Base-by-base conservation (phyloP, 2,888 invertebrate genomes). In the Rhagonycha fulva region DNA sequence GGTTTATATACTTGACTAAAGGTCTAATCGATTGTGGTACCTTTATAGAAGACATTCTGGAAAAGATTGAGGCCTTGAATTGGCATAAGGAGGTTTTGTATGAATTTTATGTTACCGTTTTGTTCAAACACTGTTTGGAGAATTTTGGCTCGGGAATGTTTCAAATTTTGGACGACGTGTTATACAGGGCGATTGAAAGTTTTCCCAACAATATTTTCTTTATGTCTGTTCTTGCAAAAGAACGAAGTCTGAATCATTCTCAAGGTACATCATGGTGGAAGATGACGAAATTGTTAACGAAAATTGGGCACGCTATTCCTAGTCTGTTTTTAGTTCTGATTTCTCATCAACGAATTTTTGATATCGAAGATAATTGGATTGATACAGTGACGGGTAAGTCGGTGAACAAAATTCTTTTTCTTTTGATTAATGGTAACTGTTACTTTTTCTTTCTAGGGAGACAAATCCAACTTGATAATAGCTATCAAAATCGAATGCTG, bases 191-290 rank as follows among this genome's bases (percentile, higher is more conserved):
- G 0, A 83, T 91, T 1, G 82, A 84, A 9, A 87, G 87, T 30
- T 92, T 89, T 84, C 92, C 92, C 0, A 89, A 91, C 76, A 93
- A 93, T 85, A 86, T 92, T 70, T 89, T 88, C 75, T 83, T 93
- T 9, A 84, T 92, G 26, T 89, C 91, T 32, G 85, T 89, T 14
- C 84, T 89, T 75, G 88, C 89, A n/a, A 87, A 87, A 75, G 85
- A 89, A 72, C 90, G 90, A 71, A 83, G 80, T 47, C 63, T 85
- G 9, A 82, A 88, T 47, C 87, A 84, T 70, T 84, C 87, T 3
- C 82, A 86, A 26, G 87, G 87, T 0, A 83, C 88, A 71, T 89
- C 90, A 0, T 91, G 89, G 87, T 91, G 91, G 89, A 90, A 89
- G 83, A 83, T 91, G 60, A 89, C 89, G 47, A 86, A 84, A 24